Percentiles rank a stretch among this genome's conserved stretches.
phyloP scores from a whole-genome alignment of 1,140 invertebrate genomes.

The Euwallacea similis region DNA sequence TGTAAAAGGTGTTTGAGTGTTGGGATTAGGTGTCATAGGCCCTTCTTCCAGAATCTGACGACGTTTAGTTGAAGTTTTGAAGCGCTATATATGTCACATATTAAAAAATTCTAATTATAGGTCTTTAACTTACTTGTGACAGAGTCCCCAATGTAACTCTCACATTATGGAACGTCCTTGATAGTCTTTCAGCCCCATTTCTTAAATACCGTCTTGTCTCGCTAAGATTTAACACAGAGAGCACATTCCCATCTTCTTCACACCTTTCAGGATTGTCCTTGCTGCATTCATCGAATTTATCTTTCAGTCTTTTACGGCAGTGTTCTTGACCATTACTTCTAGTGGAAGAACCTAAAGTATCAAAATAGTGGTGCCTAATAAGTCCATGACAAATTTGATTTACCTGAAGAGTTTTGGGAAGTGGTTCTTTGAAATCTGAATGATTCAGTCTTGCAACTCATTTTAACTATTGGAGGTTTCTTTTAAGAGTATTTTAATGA shows the following conservation, averaged over 20 bases:
- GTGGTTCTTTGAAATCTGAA: constrained; percentile 44
- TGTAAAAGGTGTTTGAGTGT: constrained; percentile 57
- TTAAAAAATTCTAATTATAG: constrained; percentile 9
- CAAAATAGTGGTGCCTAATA: constrained; percentile 1
- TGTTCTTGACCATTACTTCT: constrained; percentile 35
- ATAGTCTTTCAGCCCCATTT: constrained; percentile 60
- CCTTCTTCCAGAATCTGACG: constrained; percentile 62
- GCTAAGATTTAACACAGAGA: constrained; percentile 48
- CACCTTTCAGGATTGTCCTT: neutral
- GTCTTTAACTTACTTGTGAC: constrained; percentile 57
- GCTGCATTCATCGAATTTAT: constrained; percentile 40
- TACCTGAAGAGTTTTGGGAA: constrained; percentile 34
- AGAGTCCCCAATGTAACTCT: constrained; percentile 61
- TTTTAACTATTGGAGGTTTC: neutral
- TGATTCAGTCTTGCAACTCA: constrained; percentile 38
- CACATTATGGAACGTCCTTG: constrained; percentile 62
- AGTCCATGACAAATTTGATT: neutral
- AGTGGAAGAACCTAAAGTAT: constrained; percentile 29
- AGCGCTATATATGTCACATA: constrained; percentile 45
- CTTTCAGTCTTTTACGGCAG: constrained; percentile 44
- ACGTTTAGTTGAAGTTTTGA: constrained; percentile 61
- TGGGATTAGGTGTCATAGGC: constrained; percentile 56
- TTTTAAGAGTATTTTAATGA: too few species aligned
- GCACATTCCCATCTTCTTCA: constrained; percentile 45
- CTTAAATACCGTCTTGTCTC: constrained; percentile 56